Percentiles rank a stretch among this genome's conserved stretches.
These are phyloP conservation scores for Drepanosiphum platanoidis DNA, from an alignment of 2,888 invertebrate species.

Conservation along the genomic window DNA sequence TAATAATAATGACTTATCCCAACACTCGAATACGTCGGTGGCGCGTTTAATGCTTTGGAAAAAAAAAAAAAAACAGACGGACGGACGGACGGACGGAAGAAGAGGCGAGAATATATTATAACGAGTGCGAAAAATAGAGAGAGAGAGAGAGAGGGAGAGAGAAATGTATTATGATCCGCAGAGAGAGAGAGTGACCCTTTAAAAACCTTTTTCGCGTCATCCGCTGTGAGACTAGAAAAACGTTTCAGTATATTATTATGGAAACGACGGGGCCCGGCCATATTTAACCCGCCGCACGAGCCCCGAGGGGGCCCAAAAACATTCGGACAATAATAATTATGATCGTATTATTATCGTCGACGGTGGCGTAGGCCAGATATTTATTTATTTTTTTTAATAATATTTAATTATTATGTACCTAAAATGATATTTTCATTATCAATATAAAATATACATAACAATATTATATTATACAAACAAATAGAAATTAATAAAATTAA, in stretches of 20 bases:
- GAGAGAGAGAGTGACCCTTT: slow-evolving; percentile 61
- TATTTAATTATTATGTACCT: too few species aligned
- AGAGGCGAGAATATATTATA: neutral
- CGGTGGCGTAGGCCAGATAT: neutral
- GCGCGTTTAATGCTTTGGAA: neutral
- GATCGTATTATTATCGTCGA: neutral
- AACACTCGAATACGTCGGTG: neutral
- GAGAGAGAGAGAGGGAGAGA: neutral
- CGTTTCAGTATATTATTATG: slow-evolving; percentile 58
- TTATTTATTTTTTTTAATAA: too few species aligned
- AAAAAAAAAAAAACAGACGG: neutral
- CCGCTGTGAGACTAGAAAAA: slow-evolving; percentile 56
- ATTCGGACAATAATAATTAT: neutral
- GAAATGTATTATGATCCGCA: slow-evolving; percentile 29
- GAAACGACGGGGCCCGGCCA: slow-evolving; percentile 19
- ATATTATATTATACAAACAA: too few species aligned
- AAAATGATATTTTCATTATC: too few species aligned
- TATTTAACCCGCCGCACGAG: slow-evolving; percentile 15
- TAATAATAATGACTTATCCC: slow-evolving; percentile 11
- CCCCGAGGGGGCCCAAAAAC: slow-evolving; percentile 10
- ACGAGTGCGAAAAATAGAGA: neutral
- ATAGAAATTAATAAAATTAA: too few species aligned
- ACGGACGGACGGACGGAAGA: neutral
- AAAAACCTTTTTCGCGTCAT: slow-evolving; percentile 59
- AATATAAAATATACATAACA: too few species aligned